Evolutionary conservation across 2,888 invertebrate genomes (phyloP).

Genomic region (Trachelus iudaicus): DNA sequence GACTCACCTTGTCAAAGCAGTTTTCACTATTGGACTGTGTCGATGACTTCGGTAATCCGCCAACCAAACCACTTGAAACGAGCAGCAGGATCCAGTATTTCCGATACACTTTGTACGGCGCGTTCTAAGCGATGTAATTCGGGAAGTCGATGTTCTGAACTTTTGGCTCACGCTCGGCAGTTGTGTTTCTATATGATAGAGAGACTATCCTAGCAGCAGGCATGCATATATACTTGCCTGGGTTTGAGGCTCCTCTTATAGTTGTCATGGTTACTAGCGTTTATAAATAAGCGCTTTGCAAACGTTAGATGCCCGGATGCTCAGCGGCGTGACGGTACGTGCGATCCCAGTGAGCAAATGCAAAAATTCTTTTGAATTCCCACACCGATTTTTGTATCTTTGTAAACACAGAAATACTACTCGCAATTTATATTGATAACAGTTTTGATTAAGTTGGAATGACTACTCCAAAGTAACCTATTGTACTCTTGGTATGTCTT

Average conservation of each 20-base stretch:
- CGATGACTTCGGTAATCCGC: neutral
- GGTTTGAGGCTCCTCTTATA: neutral
- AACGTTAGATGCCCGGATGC: neutral
- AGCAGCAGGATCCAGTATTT: slow-evolving; percentile 24
- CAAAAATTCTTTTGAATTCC: neutral
- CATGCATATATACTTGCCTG: neutral
- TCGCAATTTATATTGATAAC: neutral
- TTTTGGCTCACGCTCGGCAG: slow-evolving; percentile 19
- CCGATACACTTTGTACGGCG: slow-evolving; percentile 23
- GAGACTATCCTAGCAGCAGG: neutral
- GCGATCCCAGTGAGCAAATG: neutral
- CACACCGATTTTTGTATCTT: neutral
- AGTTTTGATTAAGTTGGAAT: too few relatives aligned
- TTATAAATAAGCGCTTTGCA: slow-evolving; percentile 31
- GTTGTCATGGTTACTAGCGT: slow-evolving; percentile 15
- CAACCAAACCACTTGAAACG: slow-evolving; percentile 19
- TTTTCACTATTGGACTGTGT: neutral
- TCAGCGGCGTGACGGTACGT: neutral
- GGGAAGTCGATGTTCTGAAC: slow-evolving; percentile 6
- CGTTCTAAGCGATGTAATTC: slow-evolving; percentile 3
- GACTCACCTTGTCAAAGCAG: neutral
- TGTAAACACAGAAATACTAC: neutral
- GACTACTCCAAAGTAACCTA: too few relatives aligned
- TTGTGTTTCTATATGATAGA: neutral
- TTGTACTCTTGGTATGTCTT: too few relatives aligned